A percentile compares a stretch with the other conserved stretches of the same genome.
Conservation (phyloP, 2,113 vertebrate species). For the Motacilla tschutschensis region DNA sequence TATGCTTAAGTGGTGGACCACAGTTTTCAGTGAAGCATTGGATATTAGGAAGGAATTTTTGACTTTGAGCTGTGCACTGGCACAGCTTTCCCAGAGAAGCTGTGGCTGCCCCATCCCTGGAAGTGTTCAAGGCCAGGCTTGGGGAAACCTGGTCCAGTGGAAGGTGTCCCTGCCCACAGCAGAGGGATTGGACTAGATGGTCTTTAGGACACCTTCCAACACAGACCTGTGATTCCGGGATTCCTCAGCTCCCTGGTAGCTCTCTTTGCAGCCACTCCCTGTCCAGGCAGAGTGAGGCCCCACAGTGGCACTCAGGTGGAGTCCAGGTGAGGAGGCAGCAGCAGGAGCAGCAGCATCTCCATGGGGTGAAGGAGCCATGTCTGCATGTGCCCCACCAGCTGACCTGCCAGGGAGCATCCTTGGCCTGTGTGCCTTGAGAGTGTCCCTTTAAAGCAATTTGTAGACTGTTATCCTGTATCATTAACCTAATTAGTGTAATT, state of each 20-base stretch:
- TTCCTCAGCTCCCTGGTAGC: background rate
- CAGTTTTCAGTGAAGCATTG: background rate
- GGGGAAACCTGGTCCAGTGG: background rate
- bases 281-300: background rate
- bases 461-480: conserved; percentile 76
- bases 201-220: no score
- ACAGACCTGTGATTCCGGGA: background rate
- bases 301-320: background rate
- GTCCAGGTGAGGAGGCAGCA: background rate
- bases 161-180: background rate
- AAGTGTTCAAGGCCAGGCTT: background rate
- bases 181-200: background rate
- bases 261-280: background rate
- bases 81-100: background rate
- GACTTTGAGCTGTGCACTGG: background rate
- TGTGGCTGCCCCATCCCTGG: background rate
- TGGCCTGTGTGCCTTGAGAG: conserved; percentile 53
- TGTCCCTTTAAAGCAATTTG: conserved; percentile 77
- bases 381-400: background rate
- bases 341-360: background rate
- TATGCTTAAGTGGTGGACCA: background rate
- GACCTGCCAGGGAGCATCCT: conserved; percentile 52
- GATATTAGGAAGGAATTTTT: background rate
- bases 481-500: conserved; percentile 82
- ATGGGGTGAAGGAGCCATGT: background rate